phyloP scores from a whole-genome alignment of 1,140 invertebrate species.

The Charaxes varanes region DNA sequence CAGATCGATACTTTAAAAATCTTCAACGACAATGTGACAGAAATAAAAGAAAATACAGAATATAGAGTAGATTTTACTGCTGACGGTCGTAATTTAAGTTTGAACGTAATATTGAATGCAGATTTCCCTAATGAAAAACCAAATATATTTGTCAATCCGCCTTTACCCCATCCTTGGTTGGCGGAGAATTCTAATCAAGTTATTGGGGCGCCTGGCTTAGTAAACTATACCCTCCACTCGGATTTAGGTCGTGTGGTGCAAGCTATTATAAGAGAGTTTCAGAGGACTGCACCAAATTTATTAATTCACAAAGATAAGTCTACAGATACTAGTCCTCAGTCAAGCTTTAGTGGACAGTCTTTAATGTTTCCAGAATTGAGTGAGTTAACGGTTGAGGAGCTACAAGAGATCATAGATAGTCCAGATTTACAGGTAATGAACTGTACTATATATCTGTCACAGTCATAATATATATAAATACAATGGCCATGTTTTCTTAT shows the following conservation, averaged over 20 bases:
- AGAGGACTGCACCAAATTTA: constrained; percentile 70
- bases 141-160: constrained; percentile 78
- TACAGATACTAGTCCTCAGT: constrained; percentile 42
- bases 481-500: background rate
- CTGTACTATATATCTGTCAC: background rate
- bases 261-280: constrained; percentile 84
- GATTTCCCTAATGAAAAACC: constrained; percentile 86
- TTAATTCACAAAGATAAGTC: constrained; percentile 33
- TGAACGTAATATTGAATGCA: constrained; percentile 77
- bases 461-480: background rate
- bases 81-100: constrained; percentile 76
- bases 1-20: constrained; percentile 85
- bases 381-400: constrained; percentile 79
- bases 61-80: constrained; percentile 82
- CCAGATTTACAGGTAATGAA: constrained; percentile 73
- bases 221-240: constrained; percentile 84
- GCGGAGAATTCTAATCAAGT: constrained; percentile 78
- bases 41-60: constrained; percentile 80
- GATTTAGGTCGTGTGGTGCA: constrained; percentile 86
- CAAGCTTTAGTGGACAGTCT: constrained; percentile 31
- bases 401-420: constrained; percentile 80
- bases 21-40: constrained; percentile 82
- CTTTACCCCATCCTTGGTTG: constrained; percentile 81
- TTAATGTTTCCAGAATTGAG: constrained; percentile 78
- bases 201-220: constrained; percentile 79